Evolutionary conservation across 2,888 invertebrate genomes (phyloP), one percentile per base, ranked within the genome.

Genomic region (Cabera pusaria): DNA sequence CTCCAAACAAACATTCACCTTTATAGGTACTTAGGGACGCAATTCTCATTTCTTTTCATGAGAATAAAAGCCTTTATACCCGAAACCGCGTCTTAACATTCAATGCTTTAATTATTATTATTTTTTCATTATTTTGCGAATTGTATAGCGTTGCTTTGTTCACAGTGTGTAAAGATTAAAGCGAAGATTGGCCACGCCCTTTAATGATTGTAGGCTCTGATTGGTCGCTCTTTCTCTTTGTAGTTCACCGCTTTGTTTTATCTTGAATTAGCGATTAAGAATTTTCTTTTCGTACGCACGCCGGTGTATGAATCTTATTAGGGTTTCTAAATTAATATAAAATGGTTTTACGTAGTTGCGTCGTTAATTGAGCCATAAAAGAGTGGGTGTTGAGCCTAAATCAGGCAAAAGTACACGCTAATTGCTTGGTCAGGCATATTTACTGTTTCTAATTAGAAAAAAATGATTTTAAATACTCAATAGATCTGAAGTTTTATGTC

Each of bases 121-220:
- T 48, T 49, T 71, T 73, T 75, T 71, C 63, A 59, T 77, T 78
- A 66, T 61, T 64, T 72, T 64, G 74, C 70, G 70, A 73, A 77
- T 76, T 76, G 72, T 72, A 64, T 57, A 61, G 69, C 68, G 64
- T 64, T 65, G 72, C 74, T 79, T 78, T 80, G 75, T 76, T 74
- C 65, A 60, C 63, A 56, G 58, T 60, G 64, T 70, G 71, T 68
- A 58, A 70, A 74, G 67, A 70, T 76, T 72, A 71, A 62, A 72
- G 67, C 66, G 63, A 51, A 70, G 60, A 72, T 72, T 66, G 62
- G 73, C 82, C 73, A 72, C 87, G 86, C 87, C 87, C 75, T 62
- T 49, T 46, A 52, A 52, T 66, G 65, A 67, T 69, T 69, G 63
- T 57, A 54, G 49, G 53, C 64, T 49, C 60, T 69, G 83, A 86